phyloP scores from a whole-genome alignment of 1,140 invertebrate species.

The Orussus abietinus region DNA sequence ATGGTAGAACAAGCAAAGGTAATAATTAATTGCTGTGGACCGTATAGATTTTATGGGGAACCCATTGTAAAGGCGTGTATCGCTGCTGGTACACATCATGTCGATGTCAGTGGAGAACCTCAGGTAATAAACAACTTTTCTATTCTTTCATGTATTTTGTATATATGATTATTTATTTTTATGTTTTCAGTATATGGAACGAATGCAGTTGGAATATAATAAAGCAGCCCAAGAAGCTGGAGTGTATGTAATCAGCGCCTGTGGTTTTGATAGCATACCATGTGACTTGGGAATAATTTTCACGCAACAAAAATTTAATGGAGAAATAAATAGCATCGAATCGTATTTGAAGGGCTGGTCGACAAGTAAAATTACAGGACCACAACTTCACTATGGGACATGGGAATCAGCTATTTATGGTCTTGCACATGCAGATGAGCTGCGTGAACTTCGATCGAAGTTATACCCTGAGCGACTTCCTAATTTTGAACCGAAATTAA shows the following conservation, averaged over 20 bases:
- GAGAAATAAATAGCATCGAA: conserved; percentile 70
- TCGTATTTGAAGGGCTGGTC: conserved; percentile 58
- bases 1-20: conserved; percentile 75
- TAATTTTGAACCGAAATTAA: conserved; percentile 59
- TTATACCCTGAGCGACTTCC: conserved; percentile 66
- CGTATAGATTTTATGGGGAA: conserved; percentile 86
- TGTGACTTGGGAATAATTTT: conserved; percentile 78
- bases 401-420: conserved; percentile 79
- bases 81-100: conserved; percentile 73
- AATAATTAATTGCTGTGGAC: conserved; percentile 84
- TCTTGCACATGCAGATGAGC: conserved; percentile 60
- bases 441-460: conserved; percentile 60
- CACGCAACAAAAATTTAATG: conserved; percentile 70
- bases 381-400: conserved; percentile 69
- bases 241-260: conserved; percentile 82
- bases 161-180: conserved; percentile 7
- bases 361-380: conserved; percentile 37
- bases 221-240: conserved; percentile 70
- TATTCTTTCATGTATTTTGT: conserved; percentile 12
- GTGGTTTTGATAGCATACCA: conserved; percentile 88
- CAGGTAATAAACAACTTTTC: conserved; percentile 48
- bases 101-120: conserved; percentile 90
- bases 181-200: conserved; percentile 73
- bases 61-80: conserved; percentile 89
- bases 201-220: conserved; percentile 78